Conservation (phyloP, 2,888 invertebrate genomes). For the Pollenia amentaria region DNA sequence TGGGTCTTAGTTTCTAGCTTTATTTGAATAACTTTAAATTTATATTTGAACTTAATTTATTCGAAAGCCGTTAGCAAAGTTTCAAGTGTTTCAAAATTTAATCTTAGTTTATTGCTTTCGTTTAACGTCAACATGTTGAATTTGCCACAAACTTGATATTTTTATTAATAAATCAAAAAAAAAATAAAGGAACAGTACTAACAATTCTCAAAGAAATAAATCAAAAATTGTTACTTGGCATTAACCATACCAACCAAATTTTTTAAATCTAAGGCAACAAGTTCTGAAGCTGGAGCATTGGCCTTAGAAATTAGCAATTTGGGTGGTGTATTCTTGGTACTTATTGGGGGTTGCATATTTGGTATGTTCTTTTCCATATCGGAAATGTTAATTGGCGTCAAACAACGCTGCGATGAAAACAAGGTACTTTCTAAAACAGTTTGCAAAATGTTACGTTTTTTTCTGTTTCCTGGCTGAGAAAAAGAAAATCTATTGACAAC, state of each 20-base stretch:
- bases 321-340: slow-evolving; percentile 88
- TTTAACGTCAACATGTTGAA: slow-evolving; percentile 7
- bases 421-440: slow-evolving; percentile 78
- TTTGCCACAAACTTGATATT: not conserved
- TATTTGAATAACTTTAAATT: no score
- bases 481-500: slow-evolving; percentile 8
- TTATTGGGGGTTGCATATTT: slow-evolving; percentile 85
- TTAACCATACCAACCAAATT: slow-evolving; percentile 53
- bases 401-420: slow-evolving; percentile 81
- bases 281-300: slow-evolving; percentile 82
- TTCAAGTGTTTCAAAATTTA: slow-evolving; percentile 15
- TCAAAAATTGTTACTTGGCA: not conserved
- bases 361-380: slow-evolving; percentile 82
- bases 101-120: not conserved
- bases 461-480: slow-evolving; percentile 1
- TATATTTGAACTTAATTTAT: no score
- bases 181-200: not conserved
- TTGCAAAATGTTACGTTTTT: not conserved
- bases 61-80: not conserved
- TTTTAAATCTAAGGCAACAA: slow-evolving; percentile 78
- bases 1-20: no score
- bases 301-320: slow-evolving; percentile 88
- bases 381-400: slow-evolving; percentile 83
- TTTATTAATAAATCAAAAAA: slow-evolving; percentile 13
- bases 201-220: no score